Conservation (phyloP, 2,888 invertebrate species). For the Calephelis perditalis region DNA sequence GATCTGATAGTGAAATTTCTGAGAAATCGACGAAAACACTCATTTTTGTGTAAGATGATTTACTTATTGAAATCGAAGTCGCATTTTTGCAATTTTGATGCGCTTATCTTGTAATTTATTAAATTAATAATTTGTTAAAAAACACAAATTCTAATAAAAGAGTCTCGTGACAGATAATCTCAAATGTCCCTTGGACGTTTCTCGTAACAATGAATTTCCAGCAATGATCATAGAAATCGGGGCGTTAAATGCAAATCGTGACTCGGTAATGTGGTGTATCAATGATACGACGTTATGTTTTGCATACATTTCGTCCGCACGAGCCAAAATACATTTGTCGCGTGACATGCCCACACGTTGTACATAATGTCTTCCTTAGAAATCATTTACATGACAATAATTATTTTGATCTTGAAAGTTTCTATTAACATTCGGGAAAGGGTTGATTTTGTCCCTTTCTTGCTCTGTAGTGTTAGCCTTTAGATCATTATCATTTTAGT, state of each 20-base stretch:
- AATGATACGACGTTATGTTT: constrained; percentile 29
- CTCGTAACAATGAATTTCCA: constrained; percentile 13
- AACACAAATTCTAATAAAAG: neutral
- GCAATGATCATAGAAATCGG: constrained; percentile 23
- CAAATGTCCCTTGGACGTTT: constrained; percentile 14
- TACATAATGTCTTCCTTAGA: constrained; percentile 19
- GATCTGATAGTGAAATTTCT: too few relatives aligned
- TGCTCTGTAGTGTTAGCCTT: too few relatives aligned
- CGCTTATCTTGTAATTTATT: too few relatives aligned
- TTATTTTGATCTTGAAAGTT: constrained; percentile 19
- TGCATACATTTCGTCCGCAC: constrained; percentile 35
- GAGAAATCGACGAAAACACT: too few relatives aligned
- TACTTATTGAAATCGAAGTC: too few relatives aligned
- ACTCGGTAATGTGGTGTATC: constrained; percentile 26
- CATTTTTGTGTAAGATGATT: too few relatives aligned
- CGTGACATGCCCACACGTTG: constrained; percentile 16
- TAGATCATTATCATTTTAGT: too few relatives aligned
- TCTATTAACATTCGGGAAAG: constrained; percentile 11
- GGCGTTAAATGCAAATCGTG: constrained; percentile 35
- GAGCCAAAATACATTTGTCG: constrained; percentile 26
- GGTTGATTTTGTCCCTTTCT: constrained; percentile 8
- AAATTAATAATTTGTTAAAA: too few relatives aligned
- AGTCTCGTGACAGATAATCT: constrained; percentile 14
- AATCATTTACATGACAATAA: constrained; percentile 20
- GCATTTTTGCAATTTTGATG: too few relatives aligned